Evolutionary conservation across 2,888 invertebrate genomes (phyloP).

Genomic region (Octodonta nipae): DNA sequence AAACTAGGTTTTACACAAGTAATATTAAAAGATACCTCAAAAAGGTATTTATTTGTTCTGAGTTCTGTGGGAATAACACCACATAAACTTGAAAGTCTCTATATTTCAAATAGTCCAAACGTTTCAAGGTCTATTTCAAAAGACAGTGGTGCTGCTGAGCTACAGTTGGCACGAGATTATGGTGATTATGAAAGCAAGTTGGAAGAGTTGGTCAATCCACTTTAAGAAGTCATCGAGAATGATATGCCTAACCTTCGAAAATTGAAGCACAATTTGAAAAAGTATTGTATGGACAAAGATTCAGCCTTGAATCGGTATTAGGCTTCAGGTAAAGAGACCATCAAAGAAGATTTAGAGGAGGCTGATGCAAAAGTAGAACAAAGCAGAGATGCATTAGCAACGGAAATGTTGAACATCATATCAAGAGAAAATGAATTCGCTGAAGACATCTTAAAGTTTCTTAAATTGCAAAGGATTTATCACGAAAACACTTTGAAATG

Average conservation of each 20-base stretch:
- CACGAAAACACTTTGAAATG: constrained; percentile 73
- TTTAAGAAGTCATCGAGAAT: constrained; percentile 67
- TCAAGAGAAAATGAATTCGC: constrained; percentile 82
- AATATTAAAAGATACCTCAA: no score
- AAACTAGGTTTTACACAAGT: no score
- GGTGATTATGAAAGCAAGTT: constrained; percentile 77
- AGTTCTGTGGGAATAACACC: no score
- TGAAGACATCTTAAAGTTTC: constrained; percentile 66
- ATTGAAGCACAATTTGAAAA: constrained; percentile 63
- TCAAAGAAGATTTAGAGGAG: constrained; percentile 78
- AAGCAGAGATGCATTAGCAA: constrained; percentile 72
- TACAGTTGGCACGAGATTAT: constrained; percentile 66
- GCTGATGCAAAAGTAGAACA: constrained; percentile 77
- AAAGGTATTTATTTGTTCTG: no score
- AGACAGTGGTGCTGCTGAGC: constrained; percentile 43
- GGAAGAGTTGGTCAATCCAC: constrained; percentile 67
- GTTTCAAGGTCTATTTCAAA: no score
- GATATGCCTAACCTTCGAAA: constrained; percentile 80
- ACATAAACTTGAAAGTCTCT: no score
- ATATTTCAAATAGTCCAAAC: no score
- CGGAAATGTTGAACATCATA: constrained; percentile 83
- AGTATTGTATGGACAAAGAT: constrained; percentile 79
- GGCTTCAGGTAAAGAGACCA: constrained; percentile 32
- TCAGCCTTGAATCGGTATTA: constrained; percentile 63
- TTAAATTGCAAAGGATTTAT: constrained; percentile 76